These are phyloP conservation scores for Helobdella robusta DNA, from an alignment of 2,888 invertebrate species.

Conservation along the genomic window DNA sequence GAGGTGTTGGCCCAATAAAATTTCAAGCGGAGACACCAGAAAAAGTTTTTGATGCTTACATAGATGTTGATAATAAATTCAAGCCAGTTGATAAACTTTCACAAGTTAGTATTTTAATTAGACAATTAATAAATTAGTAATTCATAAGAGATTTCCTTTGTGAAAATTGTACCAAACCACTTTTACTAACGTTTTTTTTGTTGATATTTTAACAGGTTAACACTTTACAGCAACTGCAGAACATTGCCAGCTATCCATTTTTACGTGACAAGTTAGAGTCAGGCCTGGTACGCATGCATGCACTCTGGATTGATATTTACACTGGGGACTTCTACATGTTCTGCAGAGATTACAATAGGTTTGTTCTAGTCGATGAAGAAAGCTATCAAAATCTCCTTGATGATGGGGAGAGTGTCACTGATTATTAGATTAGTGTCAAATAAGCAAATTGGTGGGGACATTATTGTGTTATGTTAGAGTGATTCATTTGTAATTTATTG, in stretches of 20 bases:
- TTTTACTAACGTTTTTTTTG: conserved; percentile 27
- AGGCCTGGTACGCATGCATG: conserved; percentile 74
- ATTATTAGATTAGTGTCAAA: background rate
- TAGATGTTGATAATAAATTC: conserved; percentile 83
- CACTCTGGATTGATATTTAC: conserved; percentile 94
- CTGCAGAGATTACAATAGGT: conserved; percentile 72
- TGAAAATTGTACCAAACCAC: background rate
- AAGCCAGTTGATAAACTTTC: conserved; percentile 81
- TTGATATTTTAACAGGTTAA: too few species aligned
- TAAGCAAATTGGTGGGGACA: too few species aligned
- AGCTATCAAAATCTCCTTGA: conserved; percentile 24
- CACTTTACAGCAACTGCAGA: conserved; percentile 80
- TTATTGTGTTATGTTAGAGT: too few species aligned
- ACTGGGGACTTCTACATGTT: conserved; percentile 91
- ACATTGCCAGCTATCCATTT: conserved; percentile 84
- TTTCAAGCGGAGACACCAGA: conserved; percentile 75
- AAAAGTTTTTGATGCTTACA: conserved; percentile 79
- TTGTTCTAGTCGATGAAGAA: conserved; percentile 27
- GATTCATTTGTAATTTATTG: too few species aligned
- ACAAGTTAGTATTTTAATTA: conserved; percentile 58
- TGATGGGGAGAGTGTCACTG: conserved; percentile 25
- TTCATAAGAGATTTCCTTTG: too few species aligned
- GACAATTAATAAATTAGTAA: too few species aligned
- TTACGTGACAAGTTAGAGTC: conserved; percentile 69
- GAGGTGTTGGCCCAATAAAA: conserved; percentile 63